Percentiles rank a stretch among this genome's conserved stretches.
Evolutionary conservation across 2,113 vertebrate genomes (phyloP).

Genomic region (Falcunculus frontatus): DNA sequence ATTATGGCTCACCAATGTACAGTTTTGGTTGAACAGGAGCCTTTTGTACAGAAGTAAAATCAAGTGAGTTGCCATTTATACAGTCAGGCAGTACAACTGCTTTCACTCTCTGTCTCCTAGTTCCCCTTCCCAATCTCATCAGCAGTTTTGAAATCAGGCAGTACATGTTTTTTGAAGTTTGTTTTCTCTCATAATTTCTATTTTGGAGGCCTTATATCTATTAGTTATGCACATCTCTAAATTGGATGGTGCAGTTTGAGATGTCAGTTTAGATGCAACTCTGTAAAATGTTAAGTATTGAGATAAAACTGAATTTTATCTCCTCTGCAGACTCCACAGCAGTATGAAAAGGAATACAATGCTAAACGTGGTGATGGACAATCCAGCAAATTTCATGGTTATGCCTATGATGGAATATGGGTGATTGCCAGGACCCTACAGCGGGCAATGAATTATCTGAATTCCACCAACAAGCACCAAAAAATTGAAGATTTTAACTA

Average conservation of each 20-base stretch:
- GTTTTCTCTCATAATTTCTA: background rate
- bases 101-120: background rate
- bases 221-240: background rate
- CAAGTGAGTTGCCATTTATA: background rate
- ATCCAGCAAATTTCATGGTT: constrained; percentile 97
- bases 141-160: background rate
- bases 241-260: background rate
- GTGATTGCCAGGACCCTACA: constrained; percentile 95
- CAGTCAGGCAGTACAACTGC: background rate
- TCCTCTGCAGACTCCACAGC: constrained; percentile 87
- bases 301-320: background rate
- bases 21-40: background rate
- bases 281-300: background rate
- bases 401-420: constrained; percentile 98
- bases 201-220: background rate
- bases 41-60: background rate
- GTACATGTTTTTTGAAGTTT: background rate
- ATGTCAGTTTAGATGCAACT: background rate
- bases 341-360: constrained; percentile 94
- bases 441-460: constrained; percentile 89
- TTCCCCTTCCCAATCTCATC: background rate
- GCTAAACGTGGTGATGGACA: constrained; percentile 88
- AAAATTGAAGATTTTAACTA: constrained; percentile 92
- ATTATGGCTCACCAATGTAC: background rate
- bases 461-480: constrained; percentile 82